phyloP scores from a whole-genome alignment of 2,797 vertebrate genomes.

The Meda fulgida region DNA sequence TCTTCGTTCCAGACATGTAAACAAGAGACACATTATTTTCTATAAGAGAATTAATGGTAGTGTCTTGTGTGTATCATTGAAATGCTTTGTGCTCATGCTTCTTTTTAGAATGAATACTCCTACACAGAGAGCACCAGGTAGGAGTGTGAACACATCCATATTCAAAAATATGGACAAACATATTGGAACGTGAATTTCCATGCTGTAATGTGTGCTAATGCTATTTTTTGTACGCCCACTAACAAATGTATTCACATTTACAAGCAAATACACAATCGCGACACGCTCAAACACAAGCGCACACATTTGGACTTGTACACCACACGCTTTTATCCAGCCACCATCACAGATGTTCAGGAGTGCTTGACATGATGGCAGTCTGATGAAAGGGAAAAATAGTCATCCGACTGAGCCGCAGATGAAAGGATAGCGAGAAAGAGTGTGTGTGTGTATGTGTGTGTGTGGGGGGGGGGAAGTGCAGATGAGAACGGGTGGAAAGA shows the following conservation, averaged over 20 bases:
- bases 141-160: conserved; percentile 54
- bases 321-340: conserved; percentile 26
- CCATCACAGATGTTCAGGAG: conserved; percentile 45
- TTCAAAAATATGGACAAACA: conserved; percentile 36
- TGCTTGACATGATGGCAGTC: conserved; percentile 38
- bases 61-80: conserved; percentile 65
- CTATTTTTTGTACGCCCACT: conserved; percentile 33
- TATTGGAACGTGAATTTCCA: conserved; percentile 16
- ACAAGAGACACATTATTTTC: conserved; percentile 74
- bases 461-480: background rate
- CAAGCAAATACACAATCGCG: conserved; percentile 21
- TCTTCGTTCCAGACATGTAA: conserved; percentile 59
- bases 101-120: conserved; percentile 67
- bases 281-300: background rate
- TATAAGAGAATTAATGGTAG: conserved; percentile 67
- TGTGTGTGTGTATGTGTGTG: background rate
- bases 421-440: conserved; percentile 29
- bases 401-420: conserved; percentile 37
- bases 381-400: conserved; percentile 44
- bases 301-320: conserved; percentile 15
- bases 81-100: conserved; percentile 65
- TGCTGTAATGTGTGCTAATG: conserved; percentile 35
- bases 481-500: background rate
- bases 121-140: conserved; percentile 57
- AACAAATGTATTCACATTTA: conserved; percentile 42